A percentile compares a stretch with the other conserved stretches of the same genome.
Conservation (phyloP, 2,888 invertebrate species). For the Protophormia terraenovae region DNA sequence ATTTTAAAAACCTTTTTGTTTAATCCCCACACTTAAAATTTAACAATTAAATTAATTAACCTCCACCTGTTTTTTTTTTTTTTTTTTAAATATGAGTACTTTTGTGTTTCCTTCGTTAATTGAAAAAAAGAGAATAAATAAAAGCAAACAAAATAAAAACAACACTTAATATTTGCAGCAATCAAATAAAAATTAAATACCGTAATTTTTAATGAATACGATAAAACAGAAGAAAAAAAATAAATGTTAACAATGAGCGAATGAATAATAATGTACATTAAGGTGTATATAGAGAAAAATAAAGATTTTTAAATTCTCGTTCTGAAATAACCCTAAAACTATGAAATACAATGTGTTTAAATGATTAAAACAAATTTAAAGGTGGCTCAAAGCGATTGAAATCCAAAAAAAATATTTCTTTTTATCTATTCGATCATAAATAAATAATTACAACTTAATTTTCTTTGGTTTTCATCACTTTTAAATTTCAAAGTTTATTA, state of each 20-base stretch:
- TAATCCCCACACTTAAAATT: not conserved
- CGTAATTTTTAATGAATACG: slow-evolving; percentile 52
- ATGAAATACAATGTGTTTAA: too few relatives aligned
- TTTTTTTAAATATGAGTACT: not conserved
- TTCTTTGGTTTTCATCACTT: too few relatives aligned
- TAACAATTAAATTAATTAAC: slow-evolving; percentile 45
- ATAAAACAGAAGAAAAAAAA: slow-evolving; percentile 10
- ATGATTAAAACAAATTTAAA: too few relatives aligned
- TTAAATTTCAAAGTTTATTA: too few relatives aligned
- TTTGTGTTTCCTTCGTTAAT: slow-evolving; percentile 8
- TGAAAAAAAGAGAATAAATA: slow-evolving; percentile 22
- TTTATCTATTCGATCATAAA: too few relatives aligned
- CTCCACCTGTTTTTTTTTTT: not conserved
- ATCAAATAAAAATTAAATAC: slow-evolving; percentile 57
- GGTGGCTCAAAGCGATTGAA: too few relatives aligned
- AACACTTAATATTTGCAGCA: slow-evolving; percentile 54
- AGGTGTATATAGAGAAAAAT: too few relatives aligned
- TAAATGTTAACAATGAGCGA: not conserved
- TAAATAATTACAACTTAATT: too few relatives aligned
- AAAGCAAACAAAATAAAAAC: slow-evolving; percentile 33
- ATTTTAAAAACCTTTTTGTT: not conserved
- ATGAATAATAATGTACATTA: not conserved
- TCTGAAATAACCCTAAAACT: too few relatives aligned
- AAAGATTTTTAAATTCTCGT: too few relatives aligned
- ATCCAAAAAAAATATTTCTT: too few relatives aligned